Conservation (phyloP, 1,140 invertebrate genomes). For the Drosophila arizonae region DNA sequence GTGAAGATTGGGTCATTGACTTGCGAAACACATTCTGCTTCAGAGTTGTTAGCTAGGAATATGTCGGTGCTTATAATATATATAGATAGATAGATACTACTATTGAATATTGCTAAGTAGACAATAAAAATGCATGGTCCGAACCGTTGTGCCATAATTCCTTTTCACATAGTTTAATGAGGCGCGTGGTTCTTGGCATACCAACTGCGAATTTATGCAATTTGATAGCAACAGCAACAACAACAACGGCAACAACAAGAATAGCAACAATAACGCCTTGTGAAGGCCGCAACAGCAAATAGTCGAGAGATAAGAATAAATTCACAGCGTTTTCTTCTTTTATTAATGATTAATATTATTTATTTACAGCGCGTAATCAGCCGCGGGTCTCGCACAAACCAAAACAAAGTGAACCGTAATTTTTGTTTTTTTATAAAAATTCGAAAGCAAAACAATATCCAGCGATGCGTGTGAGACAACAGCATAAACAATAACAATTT, state of each 20-base stretch:
- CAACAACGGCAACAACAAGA: constrained; percentile 7
- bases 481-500: constrained; percentile 34
- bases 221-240: constrained; percentile 8
- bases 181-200: constrained; percentile 34
- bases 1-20: constrained; percentile 34
- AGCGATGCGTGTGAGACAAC: constrained; percentile 31
- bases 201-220: constrained; percentile 44
- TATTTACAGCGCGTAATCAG: constrained; percentile 70
- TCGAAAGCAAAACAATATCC: constrained; percentile 36
- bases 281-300: constrained; percentile 43
- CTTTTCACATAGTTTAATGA: constrained; percentile 22
- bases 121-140: constrained; percentile 43
- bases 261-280: constrained; percentile 17
- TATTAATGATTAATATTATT: constrained; percentile 60
- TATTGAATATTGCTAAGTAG: constrained; percentile 26
- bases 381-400: constrained; percentile 30
- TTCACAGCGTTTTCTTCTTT: constrained; percentile 14
- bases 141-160: constrained; percentile 21
- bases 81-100: not conserved
- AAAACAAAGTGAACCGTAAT: constrained; percentile 35
- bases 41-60: not conserved
- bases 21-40: not conserved
- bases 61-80: not conserved
- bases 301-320: not conserved
- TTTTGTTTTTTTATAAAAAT: constrained; percentile 4